Evolutionary conservation across 2,888 invertebrate genomes (phyloP).

Genomic region (Brachyptera risi): DNA sequence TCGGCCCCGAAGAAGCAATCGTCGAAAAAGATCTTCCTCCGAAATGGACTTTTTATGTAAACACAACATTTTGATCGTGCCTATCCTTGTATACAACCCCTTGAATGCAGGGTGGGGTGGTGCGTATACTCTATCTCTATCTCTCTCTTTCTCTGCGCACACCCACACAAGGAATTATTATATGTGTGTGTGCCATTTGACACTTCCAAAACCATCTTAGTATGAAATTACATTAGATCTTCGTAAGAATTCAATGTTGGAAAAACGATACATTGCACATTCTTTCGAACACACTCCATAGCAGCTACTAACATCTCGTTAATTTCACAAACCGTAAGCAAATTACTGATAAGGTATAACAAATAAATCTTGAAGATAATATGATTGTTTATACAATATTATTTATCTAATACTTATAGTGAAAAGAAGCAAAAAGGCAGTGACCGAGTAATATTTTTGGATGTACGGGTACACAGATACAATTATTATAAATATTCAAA

Average conservation of each 20-base stretch:
- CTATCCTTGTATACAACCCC: constrained; percentile 12
- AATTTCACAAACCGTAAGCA: not conserved
- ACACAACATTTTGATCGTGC: constrained; percentile 15
- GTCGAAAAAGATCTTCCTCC: constrained; percentile 19
- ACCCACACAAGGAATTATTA: not conserved
- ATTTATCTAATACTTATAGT: not conserved
- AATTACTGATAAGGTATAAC: not conserved
- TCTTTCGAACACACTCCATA: not conserved
- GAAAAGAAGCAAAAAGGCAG: not conserved
- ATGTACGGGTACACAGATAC: constrained; percentile 18
- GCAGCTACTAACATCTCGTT: not conserved
- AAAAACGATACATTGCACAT: not conserved
- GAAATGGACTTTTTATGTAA: constrained; percentile 14
- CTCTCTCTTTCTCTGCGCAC: too few species aligned
- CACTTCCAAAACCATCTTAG: constrained; percentile 13
- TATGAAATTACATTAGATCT: not conserved
- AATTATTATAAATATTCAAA: constrained; percentile 15
- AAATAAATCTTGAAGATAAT: not conserved
- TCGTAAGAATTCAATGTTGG: not conserved
- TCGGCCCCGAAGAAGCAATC: constrained; percentile 5
- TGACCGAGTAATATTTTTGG: constrained; percentile 17
- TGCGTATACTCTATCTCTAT: too few species aligned
- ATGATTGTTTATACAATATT: not conserved
- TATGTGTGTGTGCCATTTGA: constrained; percentile 6
- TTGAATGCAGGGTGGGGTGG: not conserved